Conservation (phyloP, 1,140 invertebrate genomes). For the Drosophila ohnishii region DNA sequence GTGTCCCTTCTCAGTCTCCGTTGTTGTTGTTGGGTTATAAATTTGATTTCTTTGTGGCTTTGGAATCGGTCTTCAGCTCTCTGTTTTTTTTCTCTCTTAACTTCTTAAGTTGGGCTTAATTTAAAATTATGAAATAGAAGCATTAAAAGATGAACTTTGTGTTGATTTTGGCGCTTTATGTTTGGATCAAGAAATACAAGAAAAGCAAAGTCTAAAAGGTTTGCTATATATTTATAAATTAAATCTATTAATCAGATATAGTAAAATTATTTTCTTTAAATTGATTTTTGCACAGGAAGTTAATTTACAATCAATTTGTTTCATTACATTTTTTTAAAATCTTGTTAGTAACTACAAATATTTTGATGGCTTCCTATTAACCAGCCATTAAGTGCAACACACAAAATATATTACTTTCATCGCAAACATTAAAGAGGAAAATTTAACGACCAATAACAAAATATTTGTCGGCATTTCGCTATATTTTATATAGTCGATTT, state of each 20-base stretch:
- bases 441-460: conserved; percentile 11
- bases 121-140: conserved; percentile 74
- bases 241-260: not conserved
- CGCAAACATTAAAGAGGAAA: conserved; percentile 6
- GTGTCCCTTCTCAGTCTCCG: conserved; percentile 27
- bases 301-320: too few species aligned
- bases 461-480: conserved; percentile 19
- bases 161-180: conserved; percentile 43
- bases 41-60: conserved; percentile 68
- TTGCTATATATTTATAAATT: not conserved
- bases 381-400: conserved; percentile 23
- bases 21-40: conserved; percentile 61
- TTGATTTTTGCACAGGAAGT: too few species aligned
- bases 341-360: conserved; percentile 5
- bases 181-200: not conserved
- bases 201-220: not conserved
- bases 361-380: conserved; percentile 40
- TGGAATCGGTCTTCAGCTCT: conserved; percentile 50
- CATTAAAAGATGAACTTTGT: conserved; percentile 64
- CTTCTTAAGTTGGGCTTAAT: conserved; percentile 32
- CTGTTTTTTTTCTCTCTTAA: not conserved
- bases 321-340: not conserved
- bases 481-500: conserved; percentile 24
- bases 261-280: not conserved
- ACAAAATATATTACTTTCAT: conserved; percentile 43